Evolutionary conservation across 2,888 invertebrate genomes (phyloP).

Genomic region (Acleris holmiana): DNA sequence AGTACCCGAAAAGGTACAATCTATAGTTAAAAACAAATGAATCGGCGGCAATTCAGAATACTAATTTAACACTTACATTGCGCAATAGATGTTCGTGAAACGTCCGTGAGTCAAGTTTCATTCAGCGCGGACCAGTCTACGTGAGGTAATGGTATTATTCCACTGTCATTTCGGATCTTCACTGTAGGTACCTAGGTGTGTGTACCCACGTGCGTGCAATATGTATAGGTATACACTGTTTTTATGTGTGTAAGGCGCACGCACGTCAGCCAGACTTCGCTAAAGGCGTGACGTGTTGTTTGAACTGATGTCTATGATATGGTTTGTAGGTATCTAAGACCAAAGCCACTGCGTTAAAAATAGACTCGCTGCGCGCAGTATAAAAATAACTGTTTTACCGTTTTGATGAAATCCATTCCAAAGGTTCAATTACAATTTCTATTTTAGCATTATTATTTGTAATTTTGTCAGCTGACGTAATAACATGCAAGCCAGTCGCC

Average conservation of each 20-base stretch:
- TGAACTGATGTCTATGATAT: conserved; percentile 15
- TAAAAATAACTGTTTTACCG: conserved; percentile 3
- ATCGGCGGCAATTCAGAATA: background rate
- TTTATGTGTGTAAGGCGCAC: conserved; percentile 25
- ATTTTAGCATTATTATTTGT: background rate
- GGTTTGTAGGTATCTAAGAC: conserved; percentile 1
- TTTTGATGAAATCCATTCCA: background rate
- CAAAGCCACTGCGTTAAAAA: conserved; percentile 8
- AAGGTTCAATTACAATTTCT: background rate
- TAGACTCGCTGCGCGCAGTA: background rate
- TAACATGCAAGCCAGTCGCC: conserved; percentile 34
- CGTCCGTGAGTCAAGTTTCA: conserved; percentile 8
- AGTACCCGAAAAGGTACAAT: too few species aligned
- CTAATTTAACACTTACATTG: background rate
- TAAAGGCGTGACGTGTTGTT: conserved; percentile 15
- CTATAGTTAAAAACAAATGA: background rate
- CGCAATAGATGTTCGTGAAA: background rate
- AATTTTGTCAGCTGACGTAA: conserved; percentile 44
- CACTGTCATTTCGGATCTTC: conserved; percentile 59
- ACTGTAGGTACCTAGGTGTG: conserved; percentile 43
- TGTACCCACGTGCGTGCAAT: conserved; percentile 45
- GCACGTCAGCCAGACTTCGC: conserved; percentile 33
- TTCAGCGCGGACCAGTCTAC: conserved; percentile 3
- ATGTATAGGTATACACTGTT: conserved; percentile 44
- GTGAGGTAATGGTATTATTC: conserved; percentile 63